These are phyloP conservation scores for Macropis europaea DNA, from an alignment of 2,888 invertebrate genomes.

Conservation along the genomic window DNA sequence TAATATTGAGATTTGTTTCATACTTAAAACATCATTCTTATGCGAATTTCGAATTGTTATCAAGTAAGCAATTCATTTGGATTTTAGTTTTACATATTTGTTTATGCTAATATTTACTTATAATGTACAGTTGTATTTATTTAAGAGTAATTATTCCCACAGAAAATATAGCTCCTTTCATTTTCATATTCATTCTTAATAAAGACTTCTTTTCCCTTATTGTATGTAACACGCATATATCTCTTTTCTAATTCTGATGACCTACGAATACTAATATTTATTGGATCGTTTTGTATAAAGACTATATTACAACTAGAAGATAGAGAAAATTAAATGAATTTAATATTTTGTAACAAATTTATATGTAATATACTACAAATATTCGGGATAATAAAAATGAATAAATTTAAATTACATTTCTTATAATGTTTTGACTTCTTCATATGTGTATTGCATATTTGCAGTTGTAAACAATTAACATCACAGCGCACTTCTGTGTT, in stretches of 20 bases:
- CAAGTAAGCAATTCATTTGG: too few relatives aligned
- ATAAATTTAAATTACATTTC: slow-evolving; percentile 33
- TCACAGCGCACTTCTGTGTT: slow-evolving; percentile 44
- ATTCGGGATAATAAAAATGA: slow-evolving; percentile 34
- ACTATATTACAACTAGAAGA: slow-evolving; percentile 14
- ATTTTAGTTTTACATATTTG: too few relatives aligned
- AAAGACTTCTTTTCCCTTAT: too few relatives aligned
- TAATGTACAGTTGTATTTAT: too few relatives aligned
- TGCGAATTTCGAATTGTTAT: too few relatives aligned
- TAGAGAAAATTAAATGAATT: slow-evolving; percentile 14
- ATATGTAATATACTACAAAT: slow-evolving; percentile 36
- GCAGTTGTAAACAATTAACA: slow-evolving; percentile 37
- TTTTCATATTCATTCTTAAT: too few relatives aligned
- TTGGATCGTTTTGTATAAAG: slow-evolving; percentile 5
- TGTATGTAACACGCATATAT: slow-evolving; percentile 26
- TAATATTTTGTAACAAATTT: slow-evolving; percentile 18
- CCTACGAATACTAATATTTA: slow-evolving; percentile 27
- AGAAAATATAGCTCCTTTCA: too few relatives aligned
- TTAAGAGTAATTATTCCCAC: too few relatives aligned
- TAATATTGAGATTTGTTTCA: too few relatives aligned
- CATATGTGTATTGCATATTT: slow-evolving; percentile 34
- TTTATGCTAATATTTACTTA: too few relatives aligned
- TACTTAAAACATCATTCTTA: too few relatives aligned
- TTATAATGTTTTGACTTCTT: slow-evolving; percentile 35
- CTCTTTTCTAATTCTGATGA: too few relatives aligned